Evolutionary conservation across 2,797 vertebrate species (phyloP).

Genomic region (Lagocephalus sceleratus): DNA sequence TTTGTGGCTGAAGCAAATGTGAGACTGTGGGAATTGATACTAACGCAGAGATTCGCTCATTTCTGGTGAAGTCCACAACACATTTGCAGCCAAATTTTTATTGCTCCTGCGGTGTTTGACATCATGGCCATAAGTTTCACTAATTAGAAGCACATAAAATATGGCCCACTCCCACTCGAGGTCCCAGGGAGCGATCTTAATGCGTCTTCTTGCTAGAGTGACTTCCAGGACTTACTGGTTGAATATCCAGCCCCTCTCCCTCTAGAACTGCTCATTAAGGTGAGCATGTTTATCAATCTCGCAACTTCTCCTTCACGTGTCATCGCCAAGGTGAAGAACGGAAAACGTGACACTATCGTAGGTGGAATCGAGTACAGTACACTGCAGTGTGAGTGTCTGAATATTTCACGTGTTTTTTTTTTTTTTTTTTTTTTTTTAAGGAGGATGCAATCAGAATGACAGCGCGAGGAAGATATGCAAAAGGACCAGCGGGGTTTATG

Average conservation of each 20-base stretch:
- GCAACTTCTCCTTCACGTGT: conserved; percentile 33
- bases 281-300: conserved; percentile 33
- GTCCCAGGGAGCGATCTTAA: conserved; percentile 71
- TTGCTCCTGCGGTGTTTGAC: conserved; percentile 53
- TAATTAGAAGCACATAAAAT: conserved; percentile 70
- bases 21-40: no score
- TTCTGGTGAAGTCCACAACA: conserved; percentile 56
- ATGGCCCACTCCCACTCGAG: conserved; percentile 35
- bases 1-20: background rate
- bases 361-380: conserved; percentile 3
- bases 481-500: conserved; percentile 24
- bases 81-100: conserved; percentile 61
- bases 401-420: conserved; percentile 30
- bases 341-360: conserved; percentile 13
- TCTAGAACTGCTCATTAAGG: conserved; percentile 62
- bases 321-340: conserved; percentile 32
- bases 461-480: conserved; percentile 22
- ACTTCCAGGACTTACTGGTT: conserved; percentile 64
- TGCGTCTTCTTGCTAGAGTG: conserved; percentile 71
- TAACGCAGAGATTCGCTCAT: conserved; percentile 32
- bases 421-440: conserved; percentile 17
- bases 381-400: conserved; percentile 10
- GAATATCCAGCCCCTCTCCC: conserved; percentile 40
- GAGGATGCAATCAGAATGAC: conserved; percentile 25
- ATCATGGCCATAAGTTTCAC: conserved; percentile 76